A percentile compares a stretch with the other conserved stretches of the same genome.
Conservation (phyloP, 2,797 vertebrate genomes). For the Melanotaenia boesemani region DNA sequence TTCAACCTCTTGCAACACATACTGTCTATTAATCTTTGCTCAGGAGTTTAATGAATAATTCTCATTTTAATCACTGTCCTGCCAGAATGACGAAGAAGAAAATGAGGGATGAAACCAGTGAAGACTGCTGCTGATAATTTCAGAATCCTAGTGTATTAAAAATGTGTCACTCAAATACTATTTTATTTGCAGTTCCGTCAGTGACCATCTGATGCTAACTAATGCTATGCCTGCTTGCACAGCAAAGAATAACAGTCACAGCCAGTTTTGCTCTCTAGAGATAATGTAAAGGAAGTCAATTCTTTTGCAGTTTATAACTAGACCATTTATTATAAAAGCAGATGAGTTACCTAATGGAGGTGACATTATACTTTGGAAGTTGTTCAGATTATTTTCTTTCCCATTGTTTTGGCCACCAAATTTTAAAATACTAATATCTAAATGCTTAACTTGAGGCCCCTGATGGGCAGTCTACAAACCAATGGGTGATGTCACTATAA, state of each 20-base stretch:
- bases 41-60: not conserved
- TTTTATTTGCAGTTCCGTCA: no score
- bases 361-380: not conserved
- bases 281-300: no score
- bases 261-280: no score
- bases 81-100: not conserved
- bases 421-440: not conserved
- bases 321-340: not conserved
- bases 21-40: not conserved
- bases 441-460: not conserved
- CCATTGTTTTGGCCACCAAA: not conserved
- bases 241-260: no score
- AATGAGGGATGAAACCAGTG: not conserved
- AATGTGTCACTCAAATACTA: no score
- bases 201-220: no score
- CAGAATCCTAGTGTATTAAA: no score
- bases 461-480: not conserved
- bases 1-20: not conserved
- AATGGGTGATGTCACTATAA: not conserved
- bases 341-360: not conserved
- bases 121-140: not conserved
- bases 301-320: no score
- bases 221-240: no score
- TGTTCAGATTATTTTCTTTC: not conserved
- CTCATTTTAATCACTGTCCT: not conserved